Conservation (phyloP, 2,113 vertebrate genomes). For the Caranx ignobilis region DNA sequence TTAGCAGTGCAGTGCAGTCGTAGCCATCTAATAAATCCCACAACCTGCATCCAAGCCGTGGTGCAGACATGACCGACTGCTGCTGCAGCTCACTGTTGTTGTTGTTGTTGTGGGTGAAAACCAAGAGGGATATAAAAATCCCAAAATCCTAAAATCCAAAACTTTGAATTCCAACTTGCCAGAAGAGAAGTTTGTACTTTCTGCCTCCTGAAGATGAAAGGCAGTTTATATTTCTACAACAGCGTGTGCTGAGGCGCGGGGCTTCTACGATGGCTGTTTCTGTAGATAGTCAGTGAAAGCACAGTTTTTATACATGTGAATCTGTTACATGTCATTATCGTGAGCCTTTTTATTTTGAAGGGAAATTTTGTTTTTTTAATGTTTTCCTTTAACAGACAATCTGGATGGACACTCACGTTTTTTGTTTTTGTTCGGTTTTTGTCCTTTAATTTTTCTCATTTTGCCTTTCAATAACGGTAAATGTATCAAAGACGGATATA, state of each 20-base stretch:
- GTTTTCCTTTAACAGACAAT: slow-evolving; percentile 55
- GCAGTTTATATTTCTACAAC: slow-evolving; percentile 40
- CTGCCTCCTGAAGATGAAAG: slow-evolving; percentile 27
- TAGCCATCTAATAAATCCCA: slow-evolving; percentile 33
- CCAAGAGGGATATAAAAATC: not conserved
- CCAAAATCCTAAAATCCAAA: not conserved
- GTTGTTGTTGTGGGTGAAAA: not conserved
- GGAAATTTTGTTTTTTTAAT: not conserved
- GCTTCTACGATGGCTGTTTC: slow-evolving; percentile 30
- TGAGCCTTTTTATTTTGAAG: slow-evolving; percentile 17
- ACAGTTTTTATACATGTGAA: slow-evolving; percentile 59
- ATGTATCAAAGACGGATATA: slow-evolving; percentile 31
- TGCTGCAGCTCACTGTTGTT: slow-evolving; percentile 4
- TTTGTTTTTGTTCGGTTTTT: not conserved
- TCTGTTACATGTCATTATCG: slow-evolving; percentile 11
- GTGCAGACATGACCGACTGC: not conserved
- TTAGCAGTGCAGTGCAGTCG: not conserved
- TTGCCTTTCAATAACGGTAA: slow-evolving; percentile 44
- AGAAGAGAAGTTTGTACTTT: slow-evolving; percentile 13
- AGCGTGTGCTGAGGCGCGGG: slow-evolving; percentile 12
- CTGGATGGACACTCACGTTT: slow-evolving; percentile 30
- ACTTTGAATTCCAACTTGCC: slow-evolving; percentile 11
- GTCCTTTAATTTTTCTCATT: slow-evolving; percentile 31
- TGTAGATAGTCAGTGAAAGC: slow-evolving; percentile 55
- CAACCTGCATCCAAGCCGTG: not conserved